A percentile compares a stretch with the other conserved stretches of the same genome.
Conservation (phyloP, 2,113 vertebrate species). For the Pangasianodon gigas region DNA sequence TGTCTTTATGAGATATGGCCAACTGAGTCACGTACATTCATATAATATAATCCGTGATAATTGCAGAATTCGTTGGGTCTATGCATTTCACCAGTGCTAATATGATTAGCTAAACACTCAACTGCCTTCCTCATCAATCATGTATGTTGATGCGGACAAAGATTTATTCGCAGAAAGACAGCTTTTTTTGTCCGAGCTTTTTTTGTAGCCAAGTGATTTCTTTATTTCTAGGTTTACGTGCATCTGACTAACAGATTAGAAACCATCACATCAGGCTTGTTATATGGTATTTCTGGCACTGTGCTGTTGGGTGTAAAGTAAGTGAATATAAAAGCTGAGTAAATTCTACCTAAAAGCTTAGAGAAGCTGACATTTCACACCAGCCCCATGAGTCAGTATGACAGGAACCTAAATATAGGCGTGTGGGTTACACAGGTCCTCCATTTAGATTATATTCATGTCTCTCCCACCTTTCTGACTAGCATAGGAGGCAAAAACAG, state of each 20-base stretch:
- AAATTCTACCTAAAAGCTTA: constrained; percentile 3
- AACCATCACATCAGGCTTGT: constrained; percentile 1
- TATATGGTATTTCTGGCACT: constrained; percentile 7
- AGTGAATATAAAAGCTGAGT: constrained; percentile 3
- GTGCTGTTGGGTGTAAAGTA: neutral
- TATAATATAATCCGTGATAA: constrained; percentile 24
- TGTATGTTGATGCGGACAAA: neutral
- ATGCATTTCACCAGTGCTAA: constrained; percentile 15
- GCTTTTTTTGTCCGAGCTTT: neutral
- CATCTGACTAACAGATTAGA: neutral
- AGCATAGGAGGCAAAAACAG: neutral
- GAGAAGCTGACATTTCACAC: constrained; percentile 33
- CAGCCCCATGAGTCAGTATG: constrained; percentile 21
- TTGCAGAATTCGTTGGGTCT: neutral
- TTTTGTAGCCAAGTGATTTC: neutral
- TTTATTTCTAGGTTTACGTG: neutral
- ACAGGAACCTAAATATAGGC: constrained; percentile 40
- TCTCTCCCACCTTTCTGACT: neutral
- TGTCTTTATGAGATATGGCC: constrained; percentile 32
- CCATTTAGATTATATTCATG: constrained; percentile 20
- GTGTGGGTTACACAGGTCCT: constrained; percentile 28
- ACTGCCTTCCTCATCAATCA: constrained; percentile 18
- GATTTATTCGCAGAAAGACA: neutral
- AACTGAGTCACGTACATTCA: constrained; percentile 34
- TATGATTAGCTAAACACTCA: constrained; percentile 38